phyloP scores from a whole-genome alignment of 2,113 vertebrate species.

The Misgurnus mizolepis region DNA sequence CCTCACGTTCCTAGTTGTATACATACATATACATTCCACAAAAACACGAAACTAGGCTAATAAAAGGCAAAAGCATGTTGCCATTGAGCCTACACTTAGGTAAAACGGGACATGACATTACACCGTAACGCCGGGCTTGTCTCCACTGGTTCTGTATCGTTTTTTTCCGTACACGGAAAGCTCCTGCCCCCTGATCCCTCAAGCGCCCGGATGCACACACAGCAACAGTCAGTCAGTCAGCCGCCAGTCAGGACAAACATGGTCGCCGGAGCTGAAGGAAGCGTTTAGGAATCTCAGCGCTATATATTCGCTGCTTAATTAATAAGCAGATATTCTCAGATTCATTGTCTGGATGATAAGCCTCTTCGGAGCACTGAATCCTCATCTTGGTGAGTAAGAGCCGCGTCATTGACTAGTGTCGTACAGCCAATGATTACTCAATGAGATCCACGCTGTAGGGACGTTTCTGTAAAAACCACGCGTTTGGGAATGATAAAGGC shows the following conservation, averaged over 20 bases:
- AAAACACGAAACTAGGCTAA: neutral
- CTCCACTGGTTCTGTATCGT: neutral
- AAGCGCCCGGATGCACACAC: slow-evolving; percentile 51
- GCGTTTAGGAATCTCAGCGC: slow-evolving; percentile 50
- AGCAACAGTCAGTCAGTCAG: slow-evolving; percentile 16
- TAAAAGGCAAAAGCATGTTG: neutral
- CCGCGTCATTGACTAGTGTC: neutral
- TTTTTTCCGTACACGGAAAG: slow-evolving; percentile 24
- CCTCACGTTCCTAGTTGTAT: neutral
- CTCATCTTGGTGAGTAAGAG: slow-evolving; percentile 37
- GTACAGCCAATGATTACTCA: neutral
- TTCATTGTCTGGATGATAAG: neutral
- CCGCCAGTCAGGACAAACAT: slow-evolving; percentile 49
- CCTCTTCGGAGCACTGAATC: neutral
- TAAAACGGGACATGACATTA: neutral
- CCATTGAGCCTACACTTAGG: neutral
- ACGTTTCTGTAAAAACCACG: slow-evolving; percentile 1
- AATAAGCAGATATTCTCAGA: too few relatives aligned
- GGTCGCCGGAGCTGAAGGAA: slow-evolving; percentile 39
- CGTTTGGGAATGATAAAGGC: neutral
- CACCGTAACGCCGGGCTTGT: neutral
- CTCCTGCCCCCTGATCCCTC: slow-evolving; percentile 30
- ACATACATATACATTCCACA: neutral
- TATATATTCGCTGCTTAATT: neutral
- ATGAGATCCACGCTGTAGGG: neutral